Base-by-base conservation (phyloP, 2,113 vertebrate species). In the Perca fluviatilis region DNA sequence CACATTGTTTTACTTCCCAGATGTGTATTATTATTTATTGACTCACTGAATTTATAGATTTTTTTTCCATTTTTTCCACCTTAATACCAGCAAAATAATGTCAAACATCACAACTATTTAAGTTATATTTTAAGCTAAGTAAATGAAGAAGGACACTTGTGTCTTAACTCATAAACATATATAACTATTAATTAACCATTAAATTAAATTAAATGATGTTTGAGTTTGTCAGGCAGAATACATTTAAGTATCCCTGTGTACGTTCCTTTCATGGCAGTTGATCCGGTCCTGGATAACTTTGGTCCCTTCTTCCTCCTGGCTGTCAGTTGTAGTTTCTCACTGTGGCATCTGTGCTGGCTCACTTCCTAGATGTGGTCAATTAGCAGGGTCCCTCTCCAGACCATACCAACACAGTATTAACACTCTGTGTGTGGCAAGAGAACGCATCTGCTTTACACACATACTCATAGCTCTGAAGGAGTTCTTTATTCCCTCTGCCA, bases 271-370 rank as follows among this genome's bases (percentile, higher is more conserved):
- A 58, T 23, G 65, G 69, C 68, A 14, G 73, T 74, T 12, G 79
- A 87, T 74, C 65, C 76, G 51, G 80, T 43, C 47, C 21, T 79
- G 66, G 67, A 72, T 79, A 47, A 66, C 74, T 74, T 63, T 0
- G 3, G 25, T 69, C 50, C 23, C 27, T 40, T 56, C 81, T 15
- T 40, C 36, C 60, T 73, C 49, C 74, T 80, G 81, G 87, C 89
- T 82, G 74, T 83, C 78, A 69, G 58, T 72, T 65, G 68, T 46
- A 58, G 63, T 66, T 86, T 86, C 81, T 88, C 80, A 71, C 63
- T 80, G 77, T 82, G 81, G 80, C 88, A 84, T 92, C 90, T 90
- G 90, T 75, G 90, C 85, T 88, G 91, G 83, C 86, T 86, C 75
- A 10, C 68, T 77, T 91, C 91, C 92, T 90, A 33, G 67, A 86